Conservation (phyloP, 1,140 invertebrate species). For the Neodiprion lecontei region DNA sequence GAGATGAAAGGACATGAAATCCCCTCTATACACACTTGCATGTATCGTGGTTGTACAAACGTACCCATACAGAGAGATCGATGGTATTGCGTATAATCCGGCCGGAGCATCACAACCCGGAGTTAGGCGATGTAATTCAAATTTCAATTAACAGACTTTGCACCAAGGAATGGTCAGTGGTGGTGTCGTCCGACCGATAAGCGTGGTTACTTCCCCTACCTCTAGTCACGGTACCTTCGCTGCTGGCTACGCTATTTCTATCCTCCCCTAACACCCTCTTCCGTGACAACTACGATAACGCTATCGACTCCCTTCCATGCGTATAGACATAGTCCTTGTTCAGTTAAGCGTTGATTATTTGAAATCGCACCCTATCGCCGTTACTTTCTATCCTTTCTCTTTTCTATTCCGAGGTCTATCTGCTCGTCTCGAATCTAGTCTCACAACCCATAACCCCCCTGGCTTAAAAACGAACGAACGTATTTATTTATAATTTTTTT, state of each 20-base stretch:
- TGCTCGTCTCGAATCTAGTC: background rate
- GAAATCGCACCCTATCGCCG: background rate
- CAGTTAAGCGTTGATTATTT: background rate
- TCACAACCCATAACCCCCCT: too few species aligned
- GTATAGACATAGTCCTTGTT: background rate
- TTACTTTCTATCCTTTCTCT: background rate
- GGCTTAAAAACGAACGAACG: too few species aligned
- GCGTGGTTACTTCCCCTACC: background rate
- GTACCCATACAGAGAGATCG: too few species aligned
- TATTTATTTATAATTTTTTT: too few species aligned
- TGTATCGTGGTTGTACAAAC: too few species aligned
- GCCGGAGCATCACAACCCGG: background rate
- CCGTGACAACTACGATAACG: background rate
- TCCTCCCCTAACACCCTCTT: slow-evolving; percentile 3
- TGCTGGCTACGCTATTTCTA: background rate
- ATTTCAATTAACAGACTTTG: slow-evolving; percentile 5
- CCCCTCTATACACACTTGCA: too few species aligned
- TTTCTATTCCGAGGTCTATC: background rate
- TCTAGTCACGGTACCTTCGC: background rate
- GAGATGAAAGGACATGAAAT: too few species aligned
- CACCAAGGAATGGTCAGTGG: background rate
- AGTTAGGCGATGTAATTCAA: background rate
- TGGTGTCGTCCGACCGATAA: background rate
- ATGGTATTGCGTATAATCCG: too few species aligned
- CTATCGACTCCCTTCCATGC: background rate